Evolutionary conservation across 2,888 invertebrate genomes (phyloP), one percentile per base, ranked within the genome.

Genomic region (Drosophila diplacantha): DNA sequence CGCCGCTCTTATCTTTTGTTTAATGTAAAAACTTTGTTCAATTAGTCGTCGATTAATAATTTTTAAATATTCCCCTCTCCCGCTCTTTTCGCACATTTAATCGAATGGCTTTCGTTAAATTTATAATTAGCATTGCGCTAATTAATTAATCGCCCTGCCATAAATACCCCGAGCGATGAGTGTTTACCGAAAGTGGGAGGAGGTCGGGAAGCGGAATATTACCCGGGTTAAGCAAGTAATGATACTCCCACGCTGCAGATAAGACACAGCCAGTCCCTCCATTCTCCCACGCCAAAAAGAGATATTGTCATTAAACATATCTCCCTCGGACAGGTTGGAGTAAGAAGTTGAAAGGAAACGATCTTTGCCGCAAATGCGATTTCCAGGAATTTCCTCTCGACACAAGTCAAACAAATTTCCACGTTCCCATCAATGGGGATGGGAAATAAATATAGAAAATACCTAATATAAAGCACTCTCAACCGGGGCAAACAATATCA

Each of bases 11-110:
- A 76, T 72, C 73, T 71, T 76, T 75, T 74, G 74, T 75, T 80
- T 84, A 85, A 85, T 85, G 85, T 79, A 82, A 81, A 81, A 85
- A 78, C 77, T 74, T 74, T 83, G 83, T 81, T 78, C 67, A 81
- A 78, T 76, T 80, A 75, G 75, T 77, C 72, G 75, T 54, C 72
- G 75, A 78, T 81, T 80, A 69, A 81, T 79, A 71, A 78, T 72
- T 78, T 78, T 74, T 66, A 71, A 71, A 54, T 41, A 52, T 39
- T 50, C 22, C 46, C 34, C 43, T 35, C 38, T 38, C 32, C n/a
- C 24, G 18, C 29, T 59, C 46, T 51, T 26, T 62, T 60, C 52
- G 58, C 58, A 57, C 58, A 57, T 59, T 59, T 46, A 56, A 46
- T 38, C 58, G 57, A 50, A 61, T 50, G 44, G 66, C 53, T 47